phyloP scores from a whole-genome alignment of 2,113 vertebrate genomes.

The Calidris pygmaea region DNA sequence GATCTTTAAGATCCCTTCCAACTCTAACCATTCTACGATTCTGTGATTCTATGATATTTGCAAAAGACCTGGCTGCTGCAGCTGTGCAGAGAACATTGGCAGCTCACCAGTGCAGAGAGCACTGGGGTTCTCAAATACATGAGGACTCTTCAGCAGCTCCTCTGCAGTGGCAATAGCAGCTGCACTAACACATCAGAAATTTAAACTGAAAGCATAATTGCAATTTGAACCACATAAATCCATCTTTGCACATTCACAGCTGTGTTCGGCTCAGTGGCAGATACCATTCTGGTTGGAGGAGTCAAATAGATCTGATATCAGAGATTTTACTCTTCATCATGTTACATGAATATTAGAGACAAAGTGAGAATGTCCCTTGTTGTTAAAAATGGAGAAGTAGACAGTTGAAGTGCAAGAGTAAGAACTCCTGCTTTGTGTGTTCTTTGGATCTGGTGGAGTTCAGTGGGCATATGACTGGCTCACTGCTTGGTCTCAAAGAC shows the following conservation, averaged over 20 bases:
- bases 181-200: background rate
- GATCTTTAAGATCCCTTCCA: background rate
- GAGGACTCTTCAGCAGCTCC: background rate
- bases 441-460: background rate
- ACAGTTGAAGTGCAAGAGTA: background rate
- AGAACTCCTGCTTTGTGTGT: background rate
- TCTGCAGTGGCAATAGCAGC: background rate
- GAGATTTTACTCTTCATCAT: background rate
- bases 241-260: background rate
- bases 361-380: background rate
- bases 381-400: background rate
- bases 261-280: background rate
- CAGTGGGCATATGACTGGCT: background rate
- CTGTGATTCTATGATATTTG: background rate
- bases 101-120: background rate
- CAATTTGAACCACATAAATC: background rate
- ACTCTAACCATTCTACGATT: background rate
- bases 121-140: background rate
- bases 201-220: background rate
- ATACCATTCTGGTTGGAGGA: background rate
- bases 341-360: background rate
- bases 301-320: background rate
- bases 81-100: background rate
- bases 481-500: background rate
- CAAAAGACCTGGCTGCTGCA: background rate